Evolutionary conservation across 2,888 invertebrate genomes (phyloP).

Genomic region (Ethmia dodecea): DNA sequence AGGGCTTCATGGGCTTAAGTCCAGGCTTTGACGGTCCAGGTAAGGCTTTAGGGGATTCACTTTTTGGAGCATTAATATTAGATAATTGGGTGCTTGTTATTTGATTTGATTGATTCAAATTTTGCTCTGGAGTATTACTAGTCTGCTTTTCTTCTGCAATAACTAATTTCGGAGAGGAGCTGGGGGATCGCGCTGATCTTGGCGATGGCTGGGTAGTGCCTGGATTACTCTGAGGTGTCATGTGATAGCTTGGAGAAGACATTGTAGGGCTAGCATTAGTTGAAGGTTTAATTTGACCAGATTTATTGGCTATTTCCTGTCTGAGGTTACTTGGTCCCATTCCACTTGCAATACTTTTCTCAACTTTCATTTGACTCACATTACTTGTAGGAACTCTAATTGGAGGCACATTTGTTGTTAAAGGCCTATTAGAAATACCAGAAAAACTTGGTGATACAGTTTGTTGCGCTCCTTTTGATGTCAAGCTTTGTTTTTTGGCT

Average conservation of each 20-base stretch:
- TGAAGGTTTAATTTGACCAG: conserved; percentile 37
- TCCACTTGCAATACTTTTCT: conserved; percentile 39
- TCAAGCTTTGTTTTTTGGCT: conserved; percentile 65
- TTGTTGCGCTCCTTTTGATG: conserved; percentile 45
- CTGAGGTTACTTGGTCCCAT: conserved; percentile 34
- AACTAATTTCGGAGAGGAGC: conserved; percentile 70
- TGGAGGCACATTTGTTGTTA: conserved; percentile 37
- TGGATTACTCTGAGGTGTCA: conserved; percentile 39
- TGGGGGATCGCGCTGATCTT: conserved; percentile 67
- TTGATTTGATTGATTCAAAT: conserved; percentile 59
- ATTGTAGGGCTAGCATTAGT: conserved; percentile 35
- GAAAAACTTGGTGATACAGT: conserved; percentile 50
- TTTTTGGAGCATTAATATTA: conserved; percentile 42
- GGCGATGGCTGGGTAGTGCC: conserved; percentile 54
- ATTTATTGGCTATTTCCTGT: conserved; percentile 44
- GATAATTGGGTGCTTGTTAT: conserved; percentile 59
- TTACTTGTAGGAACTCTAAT: conserved; percentile 51
- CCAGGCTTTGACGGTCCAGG: conserved; percentile 55
- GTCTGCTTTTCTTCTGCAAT: conserved; percentile 71
- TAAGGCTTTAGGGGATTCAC: conserved; percentile 43
- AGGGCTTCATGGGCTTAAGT: conserved; percentile 48
- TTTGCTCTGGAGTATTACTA: conserved; percentile 39
- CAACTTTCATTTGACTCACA: conserved; percentile 51
- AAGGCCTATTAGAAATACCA: conserved; percentile 49
- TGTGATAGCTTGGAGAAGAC: conserved; percentile 44